Percentiles rank a stretch among this genome's conserved stretches.
These are phyloP conservation scores for Apodemia hepburni DNA, from an alignment of 2,888 invertebrate genomes.

Conservation along the genomic window DNA sequence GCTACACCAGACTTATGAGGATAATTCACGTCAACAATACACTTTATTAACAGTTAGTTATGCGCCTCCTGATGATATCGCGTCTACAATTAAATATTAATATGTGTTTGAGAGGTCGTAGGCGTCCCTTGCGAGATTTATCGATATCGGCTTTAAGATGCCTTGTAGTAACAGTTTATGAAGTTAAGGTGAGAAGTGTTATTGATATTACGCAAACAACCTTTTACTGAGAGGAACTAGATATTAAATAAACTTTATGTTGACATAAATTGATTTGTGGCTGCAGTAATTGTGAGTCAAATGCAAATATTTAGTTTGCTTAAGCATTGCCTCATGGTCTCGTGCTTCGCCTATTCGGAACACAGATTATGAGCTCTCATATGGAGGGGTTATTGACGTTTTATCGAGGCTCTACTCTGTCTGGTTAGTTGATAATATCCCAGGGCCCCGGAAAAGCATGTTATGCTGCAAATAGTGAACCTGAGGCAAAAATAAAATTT, in stretches of 20 bases:
- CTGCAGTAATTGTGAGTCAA: background rate
- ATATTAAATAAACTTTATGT: conserved; percentile 3
- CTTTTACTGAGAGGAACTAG: conserved; percentile 6
- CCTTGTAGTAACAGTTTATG: conserved; percentile 48
- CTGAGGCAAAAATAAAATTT: too few relatives aligned
- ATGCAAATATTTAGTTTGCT: background rate
- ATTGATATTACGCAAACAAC: conserved; percentile 33
- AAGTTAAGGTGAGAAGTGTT: conserved; percentile 47
- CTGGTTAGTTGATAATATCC: too few relatives aligned
- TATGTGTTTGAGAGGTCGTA: conserved; percentile 62
- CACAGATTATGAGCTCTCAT: too few relatives aligned
- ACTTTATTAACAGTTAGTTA: conserved; percentile 77
- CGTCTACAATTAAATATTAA: conserved; percentile 77
- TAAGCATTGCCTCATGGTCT: too few relatives aligned
- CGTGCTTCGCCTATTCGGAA: too few relatives aligned
- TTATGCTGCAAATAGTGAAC: too few relatives aligned
- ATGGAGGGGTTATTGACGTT: too few relatives aligned
- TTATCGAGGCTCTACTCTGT: too few relatives aligned
- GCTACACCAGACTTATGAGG: conserved; percentile 60
- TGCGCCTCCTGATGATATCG: conserved; percentile 69
- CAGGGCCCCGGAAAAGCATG: too few relatives aligned
- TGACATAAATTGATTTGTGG: background rate
- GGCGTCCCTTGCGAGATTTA: conserved; percentile 56
- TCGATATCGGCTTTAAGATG: conserved; percentile 40
- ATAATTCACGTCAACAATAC: conserved; percentile 78